These are phyloP conservation scores for Cyphomyrus discorhynchus DNA, from an alignment of 2,113 vertebrate species.

Conservation along the genomic window DNA sequence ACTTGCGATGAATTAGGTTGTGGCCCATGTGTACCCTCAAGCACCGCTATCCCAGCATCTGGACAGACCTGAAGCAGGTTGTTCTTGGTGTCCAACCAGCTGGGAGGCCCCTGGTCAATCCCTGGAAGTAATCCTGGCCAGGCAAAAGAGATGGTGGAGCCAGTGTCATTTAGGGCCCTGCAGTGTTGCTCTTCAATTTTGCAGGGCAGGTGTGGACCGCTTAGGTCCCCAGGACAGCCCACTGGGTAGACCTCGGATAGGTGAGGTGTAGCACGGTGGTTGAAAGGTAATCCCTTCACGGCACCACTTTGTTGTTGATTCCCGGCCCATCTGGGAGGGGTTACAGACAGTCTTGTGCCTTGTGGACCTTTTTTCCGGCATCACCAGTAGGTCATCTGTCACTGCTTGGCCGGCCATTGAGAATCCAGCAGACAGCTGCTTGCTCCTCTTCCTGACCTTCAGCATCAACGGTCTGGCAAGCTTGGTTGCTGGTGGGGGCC, in stretches of 20 bases:
- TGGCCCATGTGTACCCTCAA: too few species aligned
- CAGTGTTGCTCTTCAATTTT: background rate
- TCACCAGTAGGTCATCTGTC: too few species aligned
- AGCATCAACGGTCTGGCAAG: too few species aligned
- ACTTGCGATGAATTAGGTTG: too few species aligned
- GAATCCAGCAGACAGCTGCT: too few species aligned
- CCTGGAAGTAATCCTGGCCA: background rate
- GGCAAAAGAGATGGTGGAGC: background rate
- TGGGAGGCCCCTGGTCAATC: background rate
- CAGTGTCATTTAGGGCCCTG: background rate
- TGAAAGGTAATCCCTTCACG: background rate
- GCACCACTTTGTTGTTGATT: background rate
- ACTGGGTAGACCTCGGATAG: background rate
- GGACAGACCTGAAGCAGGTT: background rate
- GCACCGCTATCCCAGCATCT: too few species aligned
- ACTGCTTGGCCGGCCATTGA: too few species aligned
- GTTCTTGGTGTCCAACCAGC: background rate
- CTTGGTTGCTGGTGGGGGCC: too few species aligned
- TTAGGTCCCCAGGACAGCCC: background rate
- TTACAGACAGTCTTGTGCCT: background rate
- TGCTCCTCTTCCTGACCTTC: too few species aligned
- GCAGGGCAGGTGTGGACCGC: background rate
- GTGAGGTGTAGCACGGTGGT: background rate
- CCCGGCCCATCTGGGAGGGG: background rate
- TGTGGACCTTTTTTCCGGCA: background rate